Evolutionary conservation across 53 echinoderm and acorn worm genomes (phyloP).

Genomic region (Hippasteria phrygiana): DNA sequence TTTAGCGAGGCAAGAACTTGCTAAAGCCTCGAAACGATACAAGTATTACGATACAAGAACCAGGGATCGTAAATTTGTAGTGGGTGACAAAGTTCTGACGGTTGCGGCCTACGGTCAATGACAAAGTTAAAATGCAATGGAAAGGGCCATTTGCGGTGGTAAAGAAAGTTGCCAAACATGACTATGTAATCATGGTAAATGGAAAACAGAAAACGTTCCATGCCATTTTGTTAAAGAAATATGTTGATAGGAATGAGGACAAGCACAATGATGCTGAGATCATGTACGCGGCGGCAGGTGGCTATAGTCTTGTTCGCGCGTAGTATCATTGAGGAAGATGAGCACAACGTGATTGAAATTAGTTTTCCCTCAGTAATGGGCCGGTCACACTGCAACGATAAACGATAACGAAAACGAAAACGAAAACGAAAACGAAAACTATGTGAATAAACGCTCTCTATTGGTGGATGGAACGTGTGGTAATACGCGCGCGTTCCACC

Average conservation of each 20-base stretch:
- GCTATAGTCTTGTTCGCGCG: conserved; percentile 2
- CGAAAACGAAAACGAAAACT: no score
- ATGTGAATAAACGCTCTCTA: no score
- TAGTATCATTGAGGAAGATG: conserved; percentile 14
- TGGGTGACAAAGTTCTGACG: conserved; percentile 54
- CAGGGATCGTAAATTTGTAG: conserved; percentile 31
- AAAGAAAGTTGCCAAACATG: conserved; percentile 8
- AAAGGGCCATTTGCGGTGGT: conserved; percentile 48
- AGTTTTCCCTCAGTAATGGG: background rate
- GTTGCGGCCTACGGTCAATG: conserved; percentile 66
- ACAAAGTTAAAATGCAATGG: conserved; percentile 75
- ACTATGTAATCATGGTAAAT: conserved; percentile 48
- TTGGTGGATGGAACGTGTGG: no score
- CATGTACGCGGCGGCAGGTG: conserved; percentile 15
- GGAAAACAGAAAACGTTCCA: conserved; percentile 55
- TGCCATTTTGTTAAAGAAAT: conserved; percentile 64
- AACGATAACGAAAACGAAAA: no score
- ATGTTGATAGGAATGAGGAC: conserved; percentile 24
- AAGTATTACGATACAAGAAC: conserved; percentile 65
- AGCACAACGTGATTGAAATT: conserved; percentile 18
- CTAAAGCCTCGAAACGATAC: conserved; percentile 38
- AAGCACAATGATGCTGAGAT: conserved; percentile 1
- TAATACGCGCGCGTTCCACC: no score
- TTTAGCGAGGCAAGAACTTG: conserved; percentile 55
- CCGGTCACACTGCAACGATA: no score